Evolutionary conservation across 1,140 invertebrate species (phyloP).

Genomic region (Drosophila bipectinata): DNA sequence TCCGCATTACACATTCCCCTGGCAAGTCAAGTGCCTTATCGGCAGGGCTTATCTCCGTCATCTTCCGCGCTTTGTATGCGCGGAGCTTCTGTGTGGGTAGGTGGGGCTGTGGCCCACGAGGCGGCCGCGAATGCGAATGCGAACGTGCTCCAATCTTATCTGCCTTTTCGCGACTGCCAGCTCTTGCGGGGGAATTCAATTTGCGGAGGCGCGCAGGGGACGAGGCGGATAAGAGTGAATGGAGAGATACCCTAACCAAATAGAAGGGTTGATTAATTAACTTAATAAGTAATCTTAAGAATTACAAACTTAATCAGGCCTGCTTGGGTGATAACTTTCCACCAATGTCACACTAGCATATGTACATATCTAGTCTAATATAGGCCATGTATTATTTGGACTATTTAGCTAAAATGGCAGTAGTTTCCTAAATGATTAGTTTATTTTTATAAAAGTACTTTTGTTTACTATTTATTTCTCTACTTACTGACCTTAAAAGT

Average conservation of each 20-base stretch:
- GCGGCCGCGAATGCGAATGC: constrained; percentile 12
- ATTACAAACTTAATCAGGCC: not conserved
- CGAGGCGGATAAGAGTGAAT: not conserved
- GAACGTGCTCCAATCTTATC: constrained; percentile 57
- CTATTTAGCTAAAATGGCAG: too few relatives aligned
- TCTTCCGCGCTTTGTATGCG: constrained; percentile 54
- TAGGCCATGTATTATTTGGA: too few relatives aligned
- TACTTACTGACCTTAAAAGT: too few relatives aligned
- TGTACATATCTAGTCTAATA: too few relatives aligned
- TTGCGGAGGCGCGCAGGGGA: constrained; percentile 30
- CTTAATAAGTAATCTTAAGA: not conserved
- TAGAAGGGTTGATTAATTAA: not conserved
- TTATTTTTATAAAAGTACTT: too few relatives aligned
- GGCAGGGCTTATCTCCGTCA: constrained; percentile 60
- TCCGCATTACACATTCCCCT: constrained; percentile 9
- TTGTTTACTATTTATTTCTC: too few relatives aligned
- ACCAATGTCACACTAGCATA: too few relatives aligned
- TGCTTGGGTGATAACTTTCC: too few relatives aligned
- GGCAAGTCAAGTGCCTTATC: constrained; percentile 73
- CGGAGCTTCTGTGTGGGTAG: constrained; percentile 37
- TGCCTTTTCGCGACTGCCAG: constrained; percentile 25
- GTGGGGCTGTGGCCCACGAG: constrained; percentile 12
- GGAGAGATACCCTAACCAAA: constrained; percentile 13
- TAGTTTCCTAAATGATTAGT: too few relatives aligned
- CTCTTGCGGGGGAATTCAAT: constrained; percentile 39